Evolutionary conservation across 2,797 vertebrate genomes (phyloP).

Genomic region (Propithecus deckenii): DNA sequence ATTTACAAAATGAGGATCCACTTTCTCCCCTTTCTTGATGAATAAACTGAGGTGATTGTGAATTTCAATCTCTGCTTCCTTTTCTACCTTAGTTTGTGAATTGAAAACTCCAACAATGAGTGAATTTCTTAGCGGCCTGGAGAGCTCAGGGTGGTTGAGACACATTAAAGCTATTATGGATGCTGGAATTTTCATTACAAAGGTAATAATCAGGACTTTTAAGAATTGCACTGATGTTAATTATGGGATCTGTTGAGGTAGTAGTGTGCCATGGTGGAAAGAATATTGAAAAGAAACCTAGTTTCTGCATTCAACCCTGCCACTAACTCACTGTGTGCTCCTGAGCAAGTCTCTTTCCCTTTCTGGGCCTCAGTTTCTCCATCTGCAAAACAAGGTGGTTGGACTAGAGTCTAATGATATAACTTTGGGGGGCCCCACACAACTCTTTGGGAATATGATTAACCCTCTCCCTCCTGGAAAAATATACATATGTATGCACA

Average conservation of each 20-base stretch:
- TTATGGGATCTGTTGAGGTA: not conserved
- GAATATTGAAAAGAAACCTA: slow-evolving; percentile 1
- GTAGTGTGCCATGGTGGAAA: not conserved
- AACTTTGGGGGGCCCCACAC: not conserved
- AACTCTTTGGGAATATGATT: not conserved
- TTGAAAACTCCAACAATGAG: slow-evolving; percentile 89
- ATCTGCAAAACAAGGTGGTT: slow-evolving; percentile 10
- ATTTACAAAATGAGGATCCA: slow-evolving; percentile 19
- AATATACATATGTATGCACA: not conserved
- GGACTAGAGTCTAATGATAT: not conserved
- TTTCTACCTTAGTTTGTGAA: slow-evolving; percentile 85
- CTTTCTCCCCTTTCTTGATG: not conserved
- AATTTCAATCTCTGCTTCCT: slow-evolving; percentile 57
- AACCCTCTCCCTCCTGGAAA: not conserved
- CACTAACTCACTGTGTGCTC: not conserved
- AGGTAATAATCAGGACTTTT: slow-evolving; percentile 81
- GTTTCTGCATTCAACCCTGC: not conserved
- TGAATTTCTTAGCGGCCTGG: slow-evolving; percentile 89
- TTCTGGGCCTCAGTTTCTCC: not conserved
- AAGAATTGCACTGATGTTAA: slow-evolving; percentile 39
- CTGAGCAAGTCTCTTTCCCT: not conserved
- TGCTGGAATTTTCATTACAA: slow-evolving; percentile 87
- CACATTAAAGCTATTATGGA: slow-evolving; percentile 92
- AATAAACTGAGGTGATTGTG: not conserved
- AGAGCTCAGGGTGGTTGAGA: slow-evolving; percentile 89